Percentiles rank a stretch among this genome's conserved stretches.
phyloP scores from a whole-genome alignment of 2,797 vertebrate genomes.

The Arrhamphus sclerolepis region DNA sequence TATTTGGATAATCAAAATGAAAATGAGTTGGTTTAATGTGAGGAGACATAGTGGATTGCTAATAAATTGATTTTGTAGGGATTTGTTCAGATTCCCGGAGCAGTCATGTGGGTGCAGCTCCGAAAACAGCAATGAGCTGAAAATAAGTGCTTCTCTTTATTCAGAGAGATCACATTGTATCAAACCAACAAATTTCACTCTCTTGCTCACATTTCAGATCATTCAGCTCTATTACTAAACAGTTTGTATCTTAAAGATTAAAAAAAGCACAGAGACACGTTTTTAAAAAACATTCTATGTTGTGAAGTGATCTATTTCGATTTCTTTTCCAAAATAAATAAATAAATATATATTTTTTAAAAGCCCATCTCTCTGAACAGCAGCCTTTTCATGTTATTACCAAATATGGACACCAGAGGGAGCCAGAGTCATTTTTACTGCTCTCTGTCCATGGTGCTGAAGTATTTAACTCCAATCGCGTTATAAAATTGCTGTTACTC shows the following conservation, averaged over 20 bases:
- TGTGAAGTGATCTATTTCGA: too few relatives aligned
- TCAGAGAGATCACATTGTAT: slow-evolving; percentile 11
- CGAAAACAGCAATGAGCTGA: slow-evolving; percentile 31
- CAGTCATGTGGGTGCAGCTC: slow-evolving; percentile 20
- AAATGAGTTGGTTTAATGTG: slow-evolving; percentile 43
- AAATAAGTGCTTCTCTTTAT: slow-evolving; percentile 26
- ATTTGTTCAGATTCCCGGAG: slow-evolving; percentile 25
- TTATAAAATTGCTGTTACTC: neutral
- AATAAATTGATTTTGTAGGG: slow-evolving; percentile 12
- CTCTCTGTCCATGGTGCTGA: slow-evolving; percentile 57
- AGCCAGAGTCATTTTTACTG: slow-evolving; percentile 4
- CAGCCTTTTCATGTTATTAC: neutral
- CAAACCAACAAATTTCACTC: slow-evolving; percentile 8
- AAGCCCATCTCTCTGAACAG: too few relatives aligned
- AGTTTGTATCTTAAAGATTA: neutral
- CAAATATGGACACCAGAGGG: slow-evolving; percentile 32
- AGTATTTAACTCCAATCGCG: neutral
- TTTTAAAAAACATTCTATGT: too few relatives aligned
- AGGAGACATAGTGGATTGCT: slow-evolving; percentile 20
- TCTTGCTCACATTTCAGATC: slow-evolving; percentile 6
- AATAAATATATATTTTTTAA: too few relatives aligned
- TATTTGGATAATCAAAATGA: too few relatives aligned
- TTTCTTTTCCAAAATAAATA: too few relatives aligned
- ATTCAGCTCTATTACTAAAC: slow-evolving; percentile 1
- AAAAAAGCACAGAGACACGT: neutral